Conservation (phyloP, 2,888 invertebrate species). For the Luffia ferchaultella region DNA sequence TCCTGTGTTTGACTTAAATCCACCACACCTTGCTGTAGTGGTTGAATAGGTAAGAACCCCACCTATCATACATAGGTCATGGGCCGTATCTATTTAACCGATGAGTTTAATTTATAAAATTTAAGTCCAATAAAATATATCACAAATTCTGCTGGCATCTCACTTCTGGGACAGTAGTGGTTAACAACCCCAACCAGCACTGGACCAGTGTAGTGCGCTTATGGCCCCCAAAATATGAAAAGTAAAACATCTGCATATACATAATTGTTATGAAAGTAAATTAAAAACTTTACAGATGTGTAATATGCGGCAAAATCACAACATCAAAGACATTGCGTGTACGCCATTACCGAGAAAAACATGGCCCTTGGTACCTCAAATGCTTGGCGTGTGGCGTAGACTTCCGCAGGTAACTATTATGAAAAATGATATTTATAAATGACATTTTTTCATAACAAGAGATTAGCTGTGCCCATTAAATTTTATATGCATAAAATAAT, state of each 20-base stretch:
- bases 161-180: neutral
- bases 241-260: neutral
- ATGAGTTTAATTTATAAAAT: no score
- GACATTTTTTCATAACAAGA: no score
- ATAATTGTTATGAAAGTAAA: neutral
- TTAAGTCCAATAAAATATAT: neutral
- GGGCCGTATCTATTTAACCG: no score
- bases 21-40: no score
- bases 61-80: no score
- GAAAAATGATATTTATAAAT: no score
- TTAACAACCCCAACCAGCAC: neutral
- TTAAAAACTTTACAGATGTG: constrained; percentile 38
- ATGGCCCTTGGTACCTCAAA: constrained; percentile 38
- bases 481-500: no score
- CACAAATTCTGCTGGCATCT: neutral
- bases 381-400: constrained; percentile 47
- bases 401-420: constrained; percentile 40
- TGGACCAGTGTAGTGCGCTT: neutral
- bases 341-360: constrained; percentile 43
- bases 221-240: neutral
- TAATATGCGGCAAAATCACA: constrained; percentile 22
- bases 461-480: no score
- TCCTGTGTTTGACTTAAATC: no score
- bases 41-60: no score
- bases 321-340: constrained; percentile 25